Conservation (phyloP, 2,797 vertebrate species). For the Borostomias antarcticus region DNA sequence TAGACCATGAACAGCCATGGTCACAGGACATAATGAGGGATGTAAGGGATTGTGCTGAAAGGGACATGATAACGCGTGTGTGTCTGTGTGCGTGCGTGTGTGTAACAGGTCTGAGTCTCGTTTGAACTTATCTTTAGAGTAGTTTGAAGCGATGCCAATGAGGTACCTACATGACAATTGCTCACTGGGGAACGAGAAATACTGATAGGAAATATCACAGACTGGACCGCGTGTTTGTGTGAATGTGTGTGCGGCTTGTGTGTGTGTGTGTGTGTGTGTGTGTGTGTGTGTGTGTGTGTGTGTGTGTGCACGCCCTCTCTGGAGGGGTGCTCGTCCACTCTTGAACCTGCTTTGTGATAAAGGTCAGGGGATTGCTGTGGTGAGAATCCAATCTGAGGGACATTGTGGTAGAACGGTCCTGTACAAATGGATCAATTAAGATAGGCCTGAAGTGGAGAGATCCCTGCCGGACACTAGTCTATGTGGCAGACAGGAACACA, state of each 20-base stretch:
- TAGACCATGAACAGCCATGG: too few relatives aligned
- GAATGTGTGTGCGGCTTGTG: not conserved
- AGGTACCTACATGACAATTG: constrained; percentile 56
- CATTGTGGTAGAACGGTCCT: constrained; percentile 69
- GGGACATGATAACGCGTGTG: not conserved
- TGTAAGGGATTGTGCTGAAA: too few relatives aligned
- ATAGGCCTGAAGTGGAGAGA: constrained; percentile 38
- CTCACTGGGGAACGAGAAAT: constrained; percentile 31
- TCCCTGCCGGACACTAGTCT: constrained; percentile 16
- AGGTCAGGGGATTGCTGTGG: constrained; percentile 74
- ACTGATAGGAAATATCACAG: not conserved
- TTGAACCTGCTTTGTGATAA: constrained; percentile 67
- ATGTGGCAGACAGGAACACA: constrained; percentile 20
- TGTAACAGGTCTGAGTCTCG: constrained; percentile 58
- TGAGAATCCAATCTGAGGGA: constrained; percentile 76
- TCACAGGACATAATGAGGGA: too few relatives aligned
- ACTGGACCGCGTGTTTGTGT: constrained; percentile 10
- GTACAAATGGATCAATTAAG: constrained; percentile 76
- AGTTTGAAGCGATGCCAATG: constrained; percentile 54
- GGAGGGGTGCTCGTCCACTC: constrained; percentile 51
- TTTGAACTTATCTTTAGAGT: constrained; percentile 58
- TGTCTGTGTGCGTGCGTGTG: not conserved
- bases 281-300: not conserved
- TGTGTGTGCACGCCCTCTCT: constrained; percentile 18
- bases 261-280: constrained; percentile 3